These are phyloP conservation scores for Peribatodes rhomboidaria DNA, from an alignment of 2,888 invertebrate species.

Conservation along the genomic window DNA sequence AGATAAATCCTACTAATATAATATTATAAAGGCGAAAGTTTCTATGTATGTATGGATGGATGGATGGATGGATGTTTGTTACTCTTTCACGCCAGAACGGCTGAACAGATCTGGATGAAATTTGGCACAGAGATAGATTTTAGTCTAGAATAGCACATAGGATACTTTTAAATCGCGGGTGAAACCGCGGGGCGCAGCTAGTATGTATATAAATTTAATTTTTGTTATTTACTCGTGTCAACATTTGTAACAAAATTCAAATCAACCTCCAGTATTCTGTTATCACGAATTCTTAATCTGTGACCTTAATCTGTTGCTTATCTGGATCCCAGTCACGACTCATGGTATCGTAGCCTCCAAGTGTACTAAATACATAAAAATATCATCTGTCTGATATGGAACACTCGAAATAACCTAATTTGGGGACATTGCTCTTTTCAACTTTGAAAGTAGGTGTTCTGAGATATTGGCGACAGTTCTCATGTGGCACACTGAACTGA, in stretches of 20 bases:
- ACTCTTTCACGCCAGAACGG: no score
- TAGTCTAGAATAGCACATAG: no score
- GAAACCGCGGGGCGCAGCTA: no score
- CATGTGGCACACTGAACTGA: no score
- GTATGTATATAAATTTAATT: no score
- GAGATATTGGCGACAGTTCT: neutral
- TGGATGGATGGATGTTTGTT: no score
- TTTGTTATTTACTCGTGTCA: neutral
- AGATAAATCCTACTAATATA: no score
- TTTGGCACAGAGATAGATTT: no score
- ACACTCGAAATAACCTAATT: constrained; percentile 1
- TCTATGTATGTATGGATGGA: no score
- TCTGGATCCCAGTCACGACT: neutral
- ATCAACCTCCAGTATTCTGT: constrained; percentile 9
- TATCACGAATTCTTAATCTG: constrained; percentile 11
- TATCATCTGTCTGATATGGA: constrained; percentile 13
- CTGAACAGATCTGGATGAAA: no score
- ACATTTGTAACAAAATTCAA: neutral
- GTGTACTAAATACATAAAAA: neutral
- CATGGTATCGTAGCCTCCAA: neutral
- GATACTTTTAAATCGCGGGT: no score
- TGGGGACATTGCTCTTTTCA: neutral
- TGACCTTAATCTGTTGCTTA: constrained; percentile 7
- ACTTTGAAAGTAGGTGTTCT: neutral
- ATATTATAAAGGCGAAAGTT: no score